Evolutionary conservation across 2,888 invertebrate genomes (phyloP).

Genomic region (Hirtodrosophila trivittata): DNA sequence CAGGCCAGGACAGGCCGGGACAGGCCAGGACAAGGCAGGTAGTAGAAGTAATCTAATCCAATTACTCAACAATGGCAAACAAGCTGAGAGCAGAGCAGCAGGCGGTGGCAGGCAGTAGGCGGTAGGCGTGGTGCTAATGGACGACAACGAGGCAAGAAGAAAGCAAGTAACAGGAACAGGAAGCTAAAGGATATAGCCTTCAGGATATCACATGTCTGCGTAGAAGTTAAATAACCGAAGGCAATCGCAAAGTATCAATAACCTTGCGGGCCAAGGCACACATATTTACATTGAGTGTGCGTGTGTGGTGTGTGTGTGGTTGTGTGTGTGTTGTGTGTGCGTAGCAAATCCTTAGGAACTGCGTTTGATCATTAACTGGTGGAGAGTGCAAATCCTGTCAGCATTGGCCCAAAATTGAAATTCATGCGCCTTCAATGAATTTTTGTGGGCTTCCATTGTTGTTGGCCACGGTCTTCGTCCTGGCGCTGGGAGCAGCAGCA

Average conservation of each 20-base stretch:
- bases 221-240: conserved; percentile 75
- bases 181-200: background rate
- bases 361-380: conserved; percentile 70
- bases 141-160: conserved; percentile 32
- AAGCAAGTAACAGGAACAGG: conserved; percentile 7
- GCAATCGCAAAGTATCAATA: conserved; percentile 67
- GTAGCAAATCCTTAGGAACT: conserved; percentile 34
- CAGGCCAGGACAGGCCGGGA: background rate
- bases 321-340: conserved; percentile 4
- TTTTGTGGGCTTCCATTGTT: conserved; percentile 40
- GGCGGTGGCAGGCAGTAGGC: conserved; percentile 22
- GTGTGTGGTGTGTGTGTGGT: background rate
- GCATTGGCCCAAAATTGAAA: conserved; percentile 60
- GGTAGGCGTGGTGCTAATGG: conserved; percentile 58
- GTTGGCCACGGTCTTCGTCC: background rate
- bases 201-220: conserved; percentile 67
- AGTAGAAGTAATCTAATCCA: conserved; percentile 77
- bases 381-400: conserved; percentile 56
- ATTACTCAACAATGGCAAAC: conserved; percentile 79
- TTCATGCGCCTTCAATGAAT: conserved; percentile 67
- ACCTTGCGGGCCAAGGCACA: conserved; percentile 27
- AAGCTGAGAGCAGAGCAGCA: conserved; percentile 33
- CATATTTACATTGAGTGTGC: conserved; percentile 30
- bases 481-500: conserved; percentile 9
- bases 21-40: conserved; percentile 35